A percentile compares a stretch with the other conserved stretches of the same genome.
These are phyloP conservation scores for Catagonus wagneri DNA, from an alignment of 2,113 vertebrate species.

Conservation along the genomic window DNA sequence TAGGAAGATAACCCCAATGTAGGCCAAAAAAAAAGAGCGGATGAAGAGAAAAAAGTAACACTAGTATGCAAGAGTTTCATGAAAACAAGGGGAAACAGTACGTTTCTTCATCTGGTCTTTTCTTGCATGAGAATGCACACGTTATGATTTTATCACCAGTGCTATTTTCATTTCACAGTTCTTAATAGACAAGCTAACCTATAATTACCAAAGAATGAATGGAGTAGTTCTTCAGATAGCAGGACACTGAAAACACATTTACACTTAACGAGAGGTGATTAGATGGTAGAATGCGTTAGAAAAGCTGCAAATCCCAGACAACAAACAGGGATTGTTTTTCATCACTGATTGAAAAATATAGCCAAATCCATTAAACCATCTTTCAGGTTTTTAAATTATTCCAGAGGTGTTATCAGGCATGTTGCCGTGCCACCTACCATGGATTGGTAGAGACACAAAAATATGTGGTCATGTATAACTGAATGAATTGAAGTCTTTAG, in stretches of 20 bases:
- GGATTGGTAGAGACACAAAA: background rate
- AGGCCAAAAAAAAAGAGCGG: background rate
- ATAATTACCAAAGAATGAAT: constrained; percentile 68
- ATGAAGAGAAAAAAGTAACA: background rate
- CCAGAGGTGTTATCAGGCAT: background rate
- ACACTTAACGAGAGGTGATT: constrained; percentile 63
- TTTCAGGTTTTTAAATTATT: background rate
- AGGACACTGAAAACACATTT: constrained; percentile 66
- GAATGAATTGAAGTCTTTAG: background rate
- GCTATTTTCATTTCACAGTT: constrained; percentile 60
- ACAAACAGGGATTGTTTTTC: background rate
- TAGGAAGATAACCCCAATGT: background rate
- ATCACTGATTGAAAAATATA: constrained; percentile 38
- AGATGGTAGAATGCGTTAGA: constrained; percentile 47
- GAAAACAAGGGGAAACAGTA: background rate
- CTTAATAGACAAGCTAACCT: constrained; percentile 66
- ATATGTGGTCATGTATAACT: background rate
- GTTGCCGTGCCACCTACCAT: background rate
- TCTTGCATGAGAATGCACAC: background rate
- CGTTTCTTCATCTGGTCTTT: background rate
- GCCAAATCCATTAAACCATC: background rate
- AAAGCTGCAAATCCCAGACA: constrained; percentile 55
- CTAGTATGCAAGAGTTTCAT: background rate
- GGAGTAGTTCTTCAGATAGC: background rate
- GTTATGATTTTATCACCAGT: background rate